Evolutionary conservation across 2,888 invertebrate genomes (phyloP).

Genomic region (Drosophila birchii): DNA sequence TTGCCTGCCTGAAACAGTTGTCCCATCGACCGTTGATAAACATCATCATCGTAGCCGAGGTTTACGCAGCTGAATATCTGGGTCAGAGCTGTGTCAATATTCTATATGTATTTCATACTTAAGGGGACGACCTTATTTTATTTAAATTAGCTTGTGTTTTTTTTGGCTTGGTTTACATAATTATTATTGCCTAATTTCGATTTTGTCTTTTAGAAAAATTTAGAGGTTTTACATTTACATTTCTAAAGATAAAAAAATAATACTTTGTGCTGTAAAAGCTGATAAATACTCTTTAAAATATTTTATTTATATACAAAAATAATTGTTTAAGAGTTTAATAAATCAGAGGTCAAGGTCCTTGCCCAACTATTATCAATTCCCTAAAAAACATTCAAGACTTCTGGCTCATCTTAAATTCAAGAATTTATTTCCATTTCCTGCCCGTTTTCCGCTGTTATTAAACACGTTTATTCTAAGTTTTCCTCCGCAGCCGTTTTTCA

Average conservation of each 20-base stretch:
- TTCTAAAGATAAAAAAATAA: too few species aligned
- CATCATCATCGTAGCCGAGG: constrained; percentile 43
- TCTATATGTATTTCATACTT: neutral
- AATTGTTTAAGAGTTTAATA: neutral
- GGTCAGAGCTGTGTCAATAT: constrained; percentile 29
- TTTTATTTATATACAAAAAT: neutral
- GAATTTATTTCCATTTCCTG: constrained; percentile 1
- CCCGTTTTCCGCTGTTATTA: constrained; percentile 65
- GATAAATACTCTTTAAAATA: too few species aligned
- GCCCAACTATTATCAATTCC: neutral
- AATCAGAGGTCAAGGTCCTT: neutral
- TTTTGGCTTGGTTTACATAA: neutral
- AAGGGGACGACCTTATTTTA: neutral
- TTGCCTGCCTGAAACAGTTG: constrained; percentile 63
- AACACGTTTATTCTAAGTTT: constrained; percentile 80
- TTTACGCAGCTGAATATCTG: constrained; percentile 18
- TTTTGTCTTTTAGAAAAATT: too few species aligned
- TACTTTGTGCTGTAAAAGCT: too few species aligned
- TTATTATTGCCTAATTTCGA: neutral
- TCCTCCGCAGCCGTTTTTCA: constrained; percentile 76
- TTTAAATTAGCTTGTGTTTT: neutral
- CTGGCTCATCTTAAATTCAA: constrained; percentile 10
- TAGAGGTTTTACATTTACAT: too few species aligned
- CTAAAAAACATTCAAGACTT: neutral
- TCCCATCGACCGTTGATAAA: constrained; percentile 50